phyloP scores from a whole-genome alignment of 2,888 invertebrate genomes.

The Tipula lateralis region DNA sequence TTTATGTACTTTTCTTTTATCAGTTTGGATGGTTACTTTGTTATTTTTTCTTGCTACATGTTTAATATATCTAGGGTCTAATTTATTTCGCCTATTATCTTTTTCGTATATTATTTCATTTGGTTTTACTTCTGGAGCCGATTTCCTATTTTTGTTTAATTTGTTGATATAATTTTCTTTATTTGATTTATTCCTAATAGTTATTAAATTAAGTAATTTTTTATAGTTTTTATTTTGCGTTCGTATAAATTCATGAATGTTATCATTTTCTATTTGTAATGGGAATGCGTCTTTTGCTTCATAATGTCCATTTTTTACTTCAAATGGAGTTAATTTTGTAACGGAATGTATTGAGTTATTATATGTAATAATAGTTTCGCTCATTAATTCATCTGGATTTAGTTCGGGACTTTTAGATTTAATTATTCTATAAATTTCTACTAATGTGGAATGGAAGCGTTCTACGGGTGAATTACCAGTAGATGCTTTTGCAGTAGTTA shows the following conservation, averaged over 20 bases:
- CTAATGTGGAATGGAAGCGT: slow-evolving; percentile 34
- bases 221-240: neutral
- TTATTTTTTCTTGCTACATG: too few relatives aligned
- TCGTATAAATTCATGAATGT: neutral
- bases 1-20: too few relatives aligned
- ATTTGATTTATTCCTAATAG: neutral
- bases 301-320: slow-evolving; percentile 32
- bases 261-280: neutral
- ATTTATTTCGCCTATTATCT: too few relatives aligned
- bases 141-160: slow-evolving; percentile 20
- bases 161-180: neutral
- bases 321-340: slow-evolving; percentile 33
- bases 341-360: slow-evolving; percentile 32
- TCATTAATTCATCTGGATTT: slow-evolving; percentile 32
- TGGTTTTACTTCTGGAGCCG: too few relatives aligned
- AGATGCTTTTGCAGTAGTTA: slow-evolving; percentile 32
- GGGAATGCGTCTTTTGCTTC: slow-evolving; percentile 25
- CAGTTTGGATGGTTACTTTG: too few relatives aligned
- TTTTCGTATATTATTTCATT: too few relatives aligned
- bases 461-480: too few relatives aligned
- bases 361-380: slow-evolving; percentile 32
- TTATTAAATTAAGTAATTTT: neutral
- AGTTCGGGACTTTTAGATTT: slow-evolving; percentile 32
- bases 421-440: slow-evolving; percentile 33
- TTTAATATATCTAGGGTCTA: too few relatives aligned